These are phyloP conservation scores for Notodonta dromedarius DNA, from an alignment of 2,888 invertebrate species.

Conservation along the genomic window DNA sequence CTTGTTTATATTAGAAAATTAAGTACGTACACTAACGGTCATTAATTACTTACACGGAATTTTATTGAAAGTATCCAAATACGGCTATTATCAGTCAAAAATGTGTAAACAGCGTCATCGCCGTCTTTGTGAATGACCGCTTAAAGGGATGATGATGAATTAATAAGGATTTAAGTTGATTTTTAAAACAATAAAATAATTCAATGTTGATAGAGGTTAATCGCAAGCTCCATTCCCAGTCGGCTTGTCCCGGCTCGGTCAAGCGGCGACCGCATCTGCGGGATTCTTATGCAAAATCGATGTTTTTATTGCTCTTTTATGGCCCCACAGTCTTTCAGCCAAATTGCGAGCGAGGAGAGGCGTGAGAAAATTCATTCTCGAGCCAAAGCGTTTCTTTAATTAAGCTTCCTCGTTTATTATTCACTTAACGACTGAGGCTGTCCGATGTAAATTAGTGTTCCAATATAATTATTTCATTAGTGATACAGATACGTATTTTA, in stretches of 20 bases:
- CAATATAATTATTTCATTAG: neutral
- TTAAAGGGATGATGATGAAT: no score
- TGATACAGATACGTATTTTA: neutral
- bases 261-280: slow-evolving; percentile 48
- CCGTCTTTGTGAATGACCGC: no score
- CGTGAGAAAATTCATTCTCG: slow-evolving; percentile 59
- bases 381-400: slow-evolving; percentile 70
- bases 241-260: slow-evolving; percentile 29
- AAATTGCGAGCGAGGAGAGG: slow-evolving; percentile 61
- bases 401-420: slow-evolving; percentile 61
- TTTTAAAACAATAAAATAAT: slow-evolving; percentile 31
- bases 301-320: slow-evolving; percentile 66
- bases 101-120: no score
- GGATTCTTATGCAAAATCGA: slow-evolving; percentile 67
- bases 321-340: slow-evolving; percentile 55
- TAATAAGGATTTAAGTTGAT: no score
- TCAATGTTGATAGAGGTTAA: slow-evolving; percentile 32
- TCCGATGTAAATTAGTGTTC: slow-evolving; percentile 26
- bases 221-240: slow-evolving; percentile 21
- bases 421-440: slow-evolving; percentile 54
- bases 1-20: no score
- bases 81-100: no score
- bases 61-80: no score
- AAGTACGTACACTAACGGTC: no score
- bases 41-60: no score